Evolutionary conservation across 2,113 vertebrate species (phyloP).

Genomic region (Passer domesticus): DNA sequence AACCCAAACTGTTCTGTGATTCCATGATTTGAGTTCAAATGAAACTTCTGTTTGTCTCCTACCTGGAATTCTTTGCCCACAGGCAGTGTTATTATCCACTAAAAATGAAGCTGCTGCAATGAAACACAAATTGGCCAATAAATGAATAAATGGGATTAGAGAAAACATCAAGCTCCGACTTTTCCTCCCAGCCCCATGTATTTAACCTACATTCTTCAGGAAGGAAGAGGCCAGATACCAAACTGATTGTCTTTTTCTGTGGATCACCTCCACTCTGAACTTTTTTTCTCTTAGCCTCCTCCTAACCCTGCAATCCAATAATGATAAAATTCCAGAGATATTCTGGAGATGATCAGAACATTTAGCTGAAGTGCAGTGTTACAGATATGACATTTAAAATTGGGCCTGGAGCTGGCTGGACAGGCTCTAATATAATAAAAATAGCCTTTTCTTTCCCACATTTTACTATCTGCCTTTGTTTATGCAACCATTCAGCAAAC

Average conservation of each 20-base stretch:
- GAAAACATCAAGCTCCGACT: neutral
- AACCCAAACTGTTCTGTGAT: neutral
- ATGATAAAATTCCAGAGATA: slow-evolving; percentile 42
- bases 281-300: neutral
- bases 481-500: slow-evolving; percentile 60
- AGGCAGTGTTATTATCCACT: neutral
- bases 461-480: slow-evolving; percentile 62
- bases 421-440: slow-evolving; percentile 30
- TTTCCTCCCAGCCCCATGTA: neutral
- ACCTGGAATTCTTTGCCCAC: neutral
- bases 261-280: neutral
- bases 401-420: neutral
- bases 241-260: neutral
- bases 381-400: slow-evolving; percentile 6
- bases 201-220: slow-evolving; percentile 2
- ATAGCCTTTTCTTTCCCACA: slow-evolving; percentile 45
- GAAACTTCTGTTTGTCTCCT: neutral
- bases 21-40: neutral
- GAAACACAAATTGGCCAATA: neutral
- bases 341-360: neutral
- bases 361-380: neutral
- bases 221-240: neutral
- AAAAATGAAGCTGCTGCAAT: neutral
- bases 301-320: slow-evolving; percentile 19
- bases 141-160: neutral